These are phyloP conservation scores for Cephalopachus bancanus DNA, from an alignment of 2,797 vertebrate species.

Conservation along the genomic window DNA sequence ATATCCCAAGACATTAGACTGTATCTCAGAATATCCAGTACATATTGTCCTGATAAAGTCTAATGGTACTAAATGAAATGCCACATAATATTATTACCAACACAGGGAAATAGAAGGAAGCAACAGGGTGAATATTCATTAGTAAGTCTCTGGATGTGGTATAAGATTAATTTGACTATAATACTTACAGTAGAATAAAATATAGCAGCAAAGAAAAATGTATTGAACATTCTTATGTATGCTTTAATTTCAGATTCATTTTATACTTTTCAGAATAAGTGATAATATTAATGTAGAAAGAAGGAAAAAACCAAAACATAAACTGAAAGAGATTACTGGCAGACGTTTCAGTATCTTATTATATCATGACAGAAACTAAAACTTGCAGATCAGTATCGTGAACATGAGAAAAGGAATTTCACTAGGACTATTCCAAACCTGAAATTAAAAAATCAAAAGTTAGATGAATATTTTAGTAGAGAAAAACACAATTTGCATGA, in stretches of 20 bases:
- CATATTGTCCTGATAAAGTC: background rate
- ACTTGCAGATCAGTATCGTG: background rate
- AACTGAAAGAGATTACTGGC: conserved; percentile 32
- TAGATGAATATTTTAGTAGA: background rate
- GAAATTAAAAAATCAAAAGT: conserved; percentile 38
- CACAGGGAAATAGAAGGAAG: background rate
- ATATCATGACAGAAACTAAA: background rate
- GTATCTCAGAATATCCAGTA: background rate
- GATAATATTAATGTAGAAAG: background rate
- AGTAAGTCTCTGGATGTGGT: background rate
- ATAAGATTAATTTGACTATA: conserved; percentile 21
- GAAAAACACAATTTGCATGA: conserved; percentile 3
- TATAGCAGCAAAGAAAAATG: background rate
- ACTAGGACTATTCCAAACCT: background rate
- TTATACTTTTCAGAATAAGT: background rate
- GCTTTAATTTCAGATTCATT: conserved; percentile 57
- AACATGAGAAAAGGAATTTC: background rate
- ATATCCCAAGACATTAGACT: background rate
- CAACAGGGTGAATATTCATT: background rate
- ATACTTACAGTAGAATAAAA: background rate
- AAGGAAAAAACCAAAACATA: conserved; percentile 7
- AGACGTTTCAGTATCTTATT: background rate
- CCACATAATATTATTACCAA: background rate
- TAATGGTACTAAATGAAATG: background rate
- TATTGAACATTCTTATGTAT: background rate